Evolutionary conservation across 2,797 vertebrate species (phyloP).

Genomic region (Myiotriccus ornatus): DNA sequence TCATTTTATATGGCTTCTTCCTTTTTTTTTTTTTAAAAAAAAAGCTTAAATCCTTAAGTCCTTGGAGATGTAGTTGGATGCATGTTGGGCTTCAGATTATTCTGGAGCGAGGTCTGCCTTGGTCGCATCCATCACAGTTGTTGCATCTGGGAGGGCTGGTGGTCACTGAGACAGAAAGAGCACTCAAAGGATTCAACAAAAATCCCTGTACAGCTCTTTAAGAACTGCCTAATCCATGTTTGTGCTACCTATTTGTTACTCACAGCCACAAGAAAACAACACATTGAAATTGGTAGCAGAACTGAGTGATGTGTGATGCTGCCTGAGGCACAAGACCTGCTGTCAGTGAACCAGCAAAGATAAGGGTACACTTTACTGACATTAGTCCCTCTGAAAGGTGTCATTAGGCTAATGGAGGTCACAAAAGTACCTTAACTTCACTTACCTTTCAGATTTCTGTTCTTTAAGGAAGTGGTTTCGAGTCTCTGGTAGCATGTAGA

Average conservation of each 20-base stretch:
- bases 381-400: neutral
- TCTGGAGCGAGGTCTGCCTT: neutral
- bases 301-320: neutral
- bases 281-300: neutral
- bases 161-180: neutral
- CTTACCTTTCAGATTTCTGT: neutral
- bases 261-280: neutral
- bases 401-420: neutral
- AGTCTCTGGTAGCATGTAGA: neutral
- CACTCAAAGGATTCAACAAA: neutral
- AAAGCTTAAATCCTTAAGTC: neutral
- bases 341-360: neutral
- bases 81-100: neutral
- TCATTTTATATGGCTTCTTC: neutral
- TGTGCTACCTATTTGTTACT: neutral
- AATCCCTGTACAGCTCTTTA: neutral
- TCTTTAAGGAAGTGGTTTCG: neutral
- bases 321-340: neutral
- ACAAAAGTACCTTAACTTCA: neutral
- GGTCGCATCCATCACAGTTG: neutral
- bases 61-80: neutral
- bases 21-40: neutral
- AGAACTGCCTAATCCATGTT: neutral
- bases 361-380: neutral
- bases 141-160: neutral